A percentile compares a stretch with the other conserved stretches of the same genome.
These are phyloP conservation scores for Drosophila navojoa DNA, from an alignment of 1,140 invertebrate species.

Conservation along the genomic window DNA sequence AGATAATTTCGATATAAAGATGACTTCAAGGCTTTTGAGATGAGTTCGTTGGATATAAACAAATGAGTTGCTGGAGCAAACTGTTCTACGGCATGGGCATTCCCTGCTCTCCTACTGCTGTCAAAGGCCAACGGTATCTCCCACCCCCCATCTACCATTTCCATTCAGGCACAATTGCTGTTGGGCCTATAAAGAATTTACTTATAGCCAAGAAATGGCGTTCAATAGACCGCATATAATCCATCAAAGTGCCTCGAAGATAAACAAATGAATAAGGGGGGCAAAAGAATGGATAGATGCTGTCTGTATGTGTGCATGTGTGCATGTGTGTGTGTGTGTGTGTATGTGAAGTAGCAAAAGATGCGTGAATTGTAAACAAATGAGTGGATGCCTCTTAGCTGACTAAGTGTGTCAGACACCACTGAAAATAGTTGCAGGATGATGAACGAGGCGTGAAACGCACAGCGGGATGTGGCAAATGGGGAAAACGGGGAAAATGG, in stretches of 20 bases:
- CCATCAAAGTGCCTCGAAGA: constrained; percentile 62
- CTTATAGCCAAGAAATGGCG: constrained; percentile 24
- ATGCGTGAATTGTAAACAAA: constrained; percentile 34
- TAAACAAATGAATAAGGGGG: constrained; percentile 31
- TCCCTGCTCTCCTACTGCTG: background rate
- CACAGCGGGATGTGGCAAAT: background rate
- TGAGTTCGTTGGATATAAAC: background rate
- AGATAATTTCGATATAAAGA: background rate
- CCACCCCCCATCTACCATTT: background rate
- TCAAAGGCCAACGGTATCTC: too few relatives aligned
- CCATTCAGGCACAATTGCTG: constrained; percentile 24
- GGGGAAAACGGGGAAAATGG: too few relatives aligned
- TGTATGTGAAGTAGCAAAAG: constrained; percentile 8
- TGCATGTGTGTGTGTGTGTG: background rate
- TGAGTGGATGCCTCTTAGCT: constrained; percentile 26
- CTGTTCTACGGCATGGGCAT: background rate
- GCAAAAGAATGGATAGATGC: background rate
- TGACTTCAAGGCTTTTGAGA: constrained; percentile 20
- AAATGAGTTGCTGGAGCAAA: background rate
- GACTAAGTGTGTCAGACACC: constrained; percentile 67
- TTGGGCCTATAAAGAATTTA: constrained; percentile 28
- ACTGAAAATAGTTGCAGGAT: constrained; percentile 73
- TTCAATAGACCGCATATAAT: constrained; percentile 50
- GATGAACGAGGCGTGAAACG: constrained; percentile 20
- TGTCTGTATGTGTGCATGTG: background rate